Conservation (phyloP, 1,140 invertebrate species). For the Heliconius himera region DNA sequence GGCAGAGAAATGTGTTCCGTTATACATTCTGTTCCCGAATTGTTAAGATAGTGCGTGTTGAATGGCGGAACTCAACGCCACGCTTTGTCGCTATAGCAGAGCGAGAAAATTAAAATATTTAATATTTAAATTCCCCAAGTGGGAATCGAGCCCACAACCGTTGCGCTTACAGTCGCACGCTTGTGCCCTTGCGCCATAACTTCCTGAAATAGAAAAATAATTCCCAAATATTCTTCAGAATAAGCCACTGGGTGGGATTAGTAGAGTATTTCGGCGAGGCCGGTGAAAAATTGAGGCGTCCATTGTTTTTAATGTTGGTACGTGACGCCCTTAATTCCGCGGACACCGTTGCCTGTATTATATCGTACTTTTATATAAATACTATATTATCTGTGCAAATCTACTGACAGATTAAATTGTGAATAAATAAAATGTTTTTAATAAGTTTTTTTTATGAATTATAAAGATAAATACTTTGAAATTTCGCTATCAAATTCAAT, state of each 20-base stretch:
- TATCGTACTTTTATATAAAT: conserved; percentile 1
- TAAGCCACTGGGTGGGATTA: conserved; percentile 59
- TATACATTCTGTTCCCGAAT: no score
- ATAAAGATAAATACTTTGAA: no score
- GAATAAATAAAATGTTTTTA: background rate
- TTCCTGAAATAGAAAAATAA: background rate
- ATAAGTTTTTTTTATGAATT: background rate
- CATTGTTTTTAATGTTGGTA: conserved; percentile 76
- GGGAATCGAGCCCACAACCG: no score
- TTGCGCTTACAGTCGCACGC: no score
- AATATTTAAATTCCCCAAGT: no score
- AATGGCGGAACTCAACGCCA: no score
- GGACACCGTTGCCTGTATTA: conserved; percentile 6
- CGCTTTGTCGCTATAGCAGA: no score
- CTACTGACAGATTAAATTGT: background rate
- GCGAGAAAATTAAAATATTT: no score
- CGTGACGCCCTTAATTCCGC: conserved; percentile 50
- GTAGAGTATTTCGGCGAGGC: conserved; percentile 52
- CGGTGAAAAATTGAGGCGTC: conserved; percentile 76
- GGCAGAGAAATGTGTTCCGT: no score
- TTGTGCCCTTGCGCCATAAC: no score
- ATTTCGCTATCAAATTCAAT: no score
- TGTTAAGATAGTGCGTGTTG: no score
- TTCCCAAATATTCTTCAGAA: conserved; percentile 43
- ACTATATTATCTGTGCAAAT: background rate